phyloP scores from a whole-genome alignment of 2,113 vertebrate species.

The human region DNA sequence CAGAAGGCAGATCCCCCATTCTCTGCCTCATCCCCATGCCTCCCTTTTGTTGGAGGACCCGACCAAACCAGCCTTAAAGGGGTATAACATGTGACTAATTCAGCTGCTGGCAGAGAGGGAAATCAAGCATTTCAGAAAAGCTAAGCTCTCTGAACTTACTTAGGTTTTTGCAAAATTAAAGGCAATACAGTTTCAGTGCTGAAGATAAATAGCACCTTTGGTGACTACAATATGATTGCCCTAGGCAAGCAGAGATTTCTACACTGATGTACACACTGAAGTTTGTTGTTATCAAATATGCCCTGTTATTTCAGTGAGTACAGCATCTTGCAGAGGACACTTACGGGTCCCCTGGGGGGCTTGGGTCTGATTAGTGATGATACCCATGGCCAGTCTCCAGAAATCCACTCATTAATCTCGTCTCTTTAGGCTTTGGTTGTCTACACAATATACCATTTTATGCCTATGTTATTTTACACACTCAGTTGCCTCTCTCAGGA shows the following conservation, averaged over 20 bases:
- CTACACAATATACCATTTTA: neutral
- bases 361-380: neutral
- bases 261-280: neutral
- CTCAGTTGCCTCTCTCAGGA: neutral
- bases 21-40: neutral
- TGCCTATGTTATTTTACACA: neutral
- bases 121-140: constrained; percentile 14
- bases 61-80: constrained; percentile 65
- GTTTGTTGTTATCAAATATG: too few relatives aligned
- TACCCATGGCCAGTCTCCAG: neutral
- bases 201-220: neutral
- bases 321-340: neutral
- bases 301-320: neutral
- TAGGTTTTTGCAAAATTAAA: neutral
- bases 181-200: neutral
- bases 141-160: neutral
- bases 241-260: neutral
- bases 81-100: constrained; percentile 61
- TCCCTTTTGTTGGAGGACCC: constrained; percentile 46
- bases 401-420: neutral
- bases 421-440: neutral
- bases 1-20: neutral
- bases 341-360: neutral
- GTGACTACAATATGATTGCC: neutral
- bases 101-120: neutral